phyloP scores from a whole-genome alignment of 1,140 invertebrate genomes.

The Harlomillsia oculata region DNA sequence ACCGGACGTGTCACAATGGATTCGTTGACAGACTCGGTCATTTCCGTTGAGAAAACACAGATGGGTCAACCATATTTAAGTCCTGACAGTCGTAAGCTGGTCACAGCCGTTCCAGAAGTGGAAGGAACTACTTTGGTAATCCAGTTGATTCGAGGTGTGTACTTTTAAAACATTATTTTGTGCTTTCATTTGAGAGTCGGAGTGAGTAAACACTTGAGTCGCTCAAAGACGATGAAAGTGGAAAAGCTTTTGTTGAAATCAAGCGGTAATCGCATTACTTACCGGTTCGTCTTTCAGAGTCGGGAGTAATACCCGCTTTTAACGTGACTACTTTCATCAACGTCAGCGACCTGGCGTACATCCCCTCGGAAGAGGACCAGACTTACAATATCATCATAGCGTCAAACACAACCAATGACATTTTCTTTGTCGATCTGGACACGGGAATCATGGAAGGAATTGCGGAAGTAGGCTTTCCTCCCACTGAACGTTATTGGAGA shows the following conservation, averaged over 20 bases:
- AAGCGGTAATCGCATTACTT: neutral
- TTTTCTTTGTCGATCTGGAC: conserved; percentile 59
- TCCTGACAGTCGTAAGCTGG: conserved; percentile 60
- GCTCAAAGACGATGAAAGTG: neutral
- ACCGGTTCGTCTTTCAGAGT: conserved; percentile 44
- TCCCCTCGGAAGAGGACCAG: conserved; percentile 61
- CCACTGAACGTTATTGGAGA: conserved; percentile 52
- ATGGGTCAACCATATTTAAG: conserved; percentile 57
- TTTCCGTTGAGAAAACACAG: conserved; percentile 52
- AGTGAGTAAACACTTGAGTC: neutral
- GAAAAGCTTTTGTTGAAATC: neutral
- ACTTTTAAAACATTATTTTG: neutral
- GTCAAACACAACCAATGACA: conserved; percentile 61
- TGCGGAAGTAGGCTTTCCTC: conserved; percentile 54
- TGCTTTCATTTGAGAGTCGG: neutral
- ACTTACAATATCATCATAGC: conserved; percentile 67
- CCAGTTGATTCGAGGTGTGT: conserved; percentile 53
- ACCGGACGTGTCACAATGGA: conserved; percentile 64
- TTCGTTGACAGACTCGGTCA: conserved; percentile 63
- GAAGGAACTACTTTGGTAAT: conserved; percentile 58
- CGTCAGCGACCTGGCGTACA: conserved; percentile 66
- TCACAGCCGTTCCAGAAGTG: conserved; percentile 53
- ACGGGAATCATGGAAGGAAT: conserved; percentile 67
- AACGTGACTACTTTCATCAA: conserved; percentile 69
- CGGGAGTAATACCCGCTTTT: conserved; percentile 58